A percentile compares a stretch with the other conserved stretches of the same genome.
Evolutionary conservation across 2,113 vertebrate species (phyloP).

Genomic region (human (Homo sapiens)): GRCh38 chr17:64951001-64951500

Average conservation of each 20-base stretch:
- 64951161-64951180: not conserved
- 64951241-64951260: not conserved
- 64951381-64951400: not conserved
- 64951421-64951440: not conserved
- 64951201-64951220: not conserved
- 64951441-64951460: too few relatives aligned
- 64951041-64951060: not conserved
- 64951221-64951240: not conserved
- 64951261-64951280: not conserved
- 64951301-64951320: not conserved
- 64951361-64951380: not conserved
- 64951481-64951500: constrained; percentile 82
- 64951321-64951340: not conserved
- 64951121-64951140: not conserved
- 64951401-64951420: not conserved
- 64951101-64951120: not conserved
- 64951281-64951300: not conserved
- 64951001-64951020: not conserved
- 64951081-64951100: not conserved
- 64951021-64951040: constrained; percentile 79
- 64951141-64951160: not conserved
- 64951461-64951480: not conserved
- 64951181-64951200: not conserved
- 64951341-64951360: not conserved
- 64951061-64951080: not conserved